These are phyloP conservation scores for Gila orcuttii DNA, from an alignment of 2,113 vertebrate species.

Conservation along the genomic window DNA sequence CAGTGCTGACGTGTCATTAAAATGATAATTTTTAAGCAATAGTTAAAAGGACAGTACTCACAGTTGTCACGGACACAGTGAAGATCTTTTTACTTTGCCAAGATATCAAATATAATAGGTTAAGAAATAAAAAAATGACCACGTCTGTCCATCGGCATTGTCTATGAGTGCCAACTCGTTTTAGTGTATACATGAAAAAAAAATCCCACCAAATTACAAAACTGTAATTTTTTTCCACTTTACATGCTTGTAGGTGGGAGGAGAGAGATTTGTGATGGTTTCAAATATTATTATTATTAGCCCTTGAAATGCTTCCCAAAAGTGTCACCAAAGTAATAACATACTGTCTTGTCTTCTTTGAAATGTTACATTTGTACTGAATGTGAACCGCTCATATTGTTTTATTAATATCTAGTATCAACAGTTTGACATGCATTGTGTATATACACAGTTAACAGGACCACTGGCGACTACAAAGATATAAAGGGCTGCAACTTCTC, in stretches of 20 bases:
- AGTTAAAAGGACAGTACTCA: slow-evolving; percentile 66
- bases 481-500: not conserved
- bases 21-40: slow-evolving; percentile 57
- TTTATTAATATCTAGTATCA: slow-evolving; percentile 26
- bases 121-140: slow-evolving; percentile 49
- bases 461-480: slow-evolving; percentile 17
- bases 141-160: slow-evolving; percentile 22
- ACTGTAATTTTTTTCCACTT: slow-evolving; percentile 22
- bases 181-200: slow-evolving; percentile 51
- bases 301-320: slow-evolving; percentile 48
- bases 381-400: slow-evolving; percentile 7
- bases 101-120: slow-evolving; percentile 51
- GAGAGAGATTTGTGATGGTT: not conserved
- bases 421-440: slow-evolving; percentile 44
- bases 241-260: slow-evolving; percentile 48
- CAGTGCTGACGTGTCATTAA: slow-evolving; percentile 47
- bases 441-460: slow-evolving; percentile 19
- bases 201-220: slow-evolving; percentile 24
- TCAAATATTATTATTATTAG: slow-evolving; percentile 21
- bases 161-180: slow-evolving; percentile 39
- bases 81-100: slow-evolving; percentile 63
- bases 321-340: slow-evolving; percentile 32
- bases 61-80: slow-evolving; percentile 76
- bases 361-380: slow-evolving; percentile 27
- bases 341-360: not conserved